Conservation (phyloP, 2,113 vertebrate genomes). For the Mustelus asterias region DNA sequence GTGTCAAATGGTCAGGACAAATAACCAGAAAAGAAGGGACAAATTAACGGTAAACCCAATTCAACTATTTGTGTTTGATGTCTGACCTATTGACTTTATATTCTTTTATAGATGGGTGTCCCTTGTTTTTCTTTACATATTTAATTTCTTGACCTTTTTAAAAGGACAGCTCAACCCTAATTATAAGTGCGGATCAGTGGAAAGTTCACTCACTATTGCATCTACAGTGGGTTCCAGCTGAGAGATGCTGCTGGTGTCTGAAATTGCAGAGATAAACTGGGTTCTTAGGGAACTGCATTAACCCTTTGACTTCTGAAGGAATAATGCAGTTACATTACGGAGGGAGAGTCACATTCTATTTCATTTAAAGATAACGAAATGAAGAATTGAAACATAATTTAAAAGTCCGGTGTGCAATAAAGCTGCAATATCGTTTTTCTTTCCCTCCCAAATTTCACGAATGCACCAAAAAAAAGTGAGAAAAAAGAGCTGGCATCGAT, state of each 20-base stretch:
- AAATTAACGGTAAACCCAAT: slow-evolving; percentile 11
- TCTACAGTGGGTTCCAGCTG: slow-evolving; percentile 23
- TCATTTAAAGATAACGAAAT: background rate
- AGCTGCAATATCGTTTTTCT: no score
- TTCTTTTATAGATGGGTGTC: slow-evolving; percentile 13
- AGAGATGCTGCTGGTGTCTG: slow-evolving; percentile 27
- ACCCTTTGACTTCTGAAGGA: slow-evolving; percentile 14
- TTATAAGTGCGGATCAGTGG: slow-evolving; percentile 15
- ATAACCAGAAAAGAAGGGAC: background rate
- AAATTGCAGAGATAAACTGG: slow-evolving; percentile 19
- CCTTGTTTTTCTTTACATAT: slow-evolving; percentile 36
- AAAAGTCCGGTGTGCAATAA: background rate
- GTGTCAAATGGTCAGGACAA: background rate
- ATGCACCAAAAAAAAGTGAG: background rate
- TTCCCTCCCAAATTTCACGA: background rate
- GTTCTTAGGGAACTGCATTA: slow-evolving; percentile 4
- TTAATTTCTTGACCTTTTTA: slow-evolving; percentile 36
- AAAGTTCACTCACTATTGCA: slow-evolving; percentile 32
- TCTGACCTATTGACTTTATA: slow-evolving; percentile 34
- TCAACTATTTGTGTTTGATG: slow-evolving; percentile 24
- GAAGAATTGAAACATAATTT: background rate
- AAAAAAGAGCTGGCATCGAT: background rate
- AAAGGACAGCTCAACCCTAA: slow-evolving; percentile 32
- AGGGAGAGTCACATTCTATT: background rate
- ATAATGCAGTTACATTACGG: background rate